phyloP scores from a whole-genome alignment of 2,888 invertebrate species.

The Leptodirus hochenwartii region DNA sequence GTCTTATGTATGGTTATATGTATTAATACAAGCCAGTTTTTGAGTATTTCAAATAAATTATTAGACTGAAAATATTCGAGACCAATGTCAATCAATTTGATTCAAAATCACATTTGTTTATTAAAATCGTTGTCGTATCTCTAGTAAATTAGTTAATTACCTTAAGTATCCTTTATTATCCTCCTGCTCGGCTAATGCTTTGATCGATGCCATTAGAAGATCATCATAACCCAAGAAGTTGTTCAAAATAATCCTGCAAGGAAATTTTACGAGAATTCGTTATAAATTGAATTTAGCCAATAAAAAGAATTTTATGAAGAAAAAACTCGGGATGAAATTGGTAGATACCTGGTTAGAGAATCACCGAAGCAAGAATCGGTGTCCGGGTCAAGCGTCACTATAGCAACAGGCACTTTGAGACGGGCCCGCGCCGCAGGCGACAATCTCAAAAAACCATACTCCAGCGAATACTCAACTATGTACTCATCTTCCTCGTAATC shows the following conservation, averaged over 20 bases:
- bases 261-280: too few species aligned
- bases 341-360: too few species aligned
- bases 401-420: slow-evolving; percentile 81
- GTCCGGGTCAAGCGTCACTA: slow-evolving; percentile 71
- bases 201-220: slow-evolving; percentile 89
- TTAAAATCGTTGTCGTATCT: slow-evolving; percentile 3
- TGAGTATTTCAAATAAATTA: too few species aligned
- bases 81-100: too few species aligned
- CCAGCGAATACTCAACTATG: slow-evolving; percentile 93
- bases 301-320: too few species aligned
- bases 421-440: slow-evolving; percentile 71
- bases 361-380: slow-evolving; percentile 90
- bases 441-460: slow-evolving; percentile 88
- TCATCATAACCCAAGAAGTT: slow-evolving; percentile 96
- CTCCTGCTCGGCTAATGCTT: slow-evolving; percentile 86
- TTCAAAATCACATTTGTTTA: neutral
- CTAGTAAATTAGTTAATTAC: slow-evolving; percentile 28
- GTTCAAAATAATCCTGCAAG: slow-evolving; percentile 68
- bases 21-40: too few species aligned
- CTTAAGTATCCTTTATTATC: slow-evolving; percentile 89
- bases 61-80: too few species aligned
- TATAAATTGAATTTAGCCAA: too few species aligned
- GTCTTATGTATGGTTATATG: too few species aligned
- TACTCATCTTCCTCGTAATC: slow-evolving; percentile 75
- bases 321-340: too few species aligned